phyloP scores from a whole-genome alignment of 2,888 invertebrate species.

The Altica lythri region DNA sequence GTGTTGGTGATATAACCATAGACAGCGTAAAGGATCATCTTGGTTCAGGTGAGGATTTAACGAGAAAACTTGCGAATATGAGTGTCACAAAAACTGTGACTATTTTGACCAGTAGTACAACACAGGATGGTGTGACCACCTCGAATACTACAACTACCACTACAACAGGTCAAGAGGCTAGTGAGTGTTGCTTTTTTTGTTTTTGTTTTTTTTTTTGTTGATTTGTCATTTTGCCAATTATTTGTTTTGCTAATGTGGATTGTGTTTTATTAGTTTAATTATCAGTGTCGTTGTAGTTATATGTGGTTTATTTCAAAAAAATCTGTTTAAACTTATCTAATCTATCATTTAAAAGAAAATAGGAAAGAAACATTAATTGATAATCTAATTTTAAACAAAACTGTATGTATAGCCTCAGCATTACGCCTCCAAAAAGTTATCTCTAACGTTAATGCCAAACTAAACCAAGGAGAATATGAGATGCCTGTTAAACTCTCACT shows the following conservation, averaged over 20 bases:
- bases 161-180: conserved; percentile 57
- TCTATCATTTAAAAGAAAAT: too few species aligned
- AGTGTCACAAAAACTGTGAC: conserved; percentile 68
- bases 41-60: conserved; percentile 54
- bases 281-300: too few species aligned
- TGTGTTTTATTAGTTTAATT: conserved; percentile 3
- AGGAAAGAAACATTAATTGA: too few species aligned
- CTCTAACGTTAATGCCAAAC: too few species aligned
- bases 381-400: too few species aligned
- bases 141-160: conserved; percentile 40
- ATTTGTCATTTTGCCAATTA: conserved; percentile 31
- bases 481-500: too few species aligned
- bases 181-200: conserved; percentile 57
- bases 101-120: conserved; percentile 58
- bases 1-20: conserved; percentile 87
- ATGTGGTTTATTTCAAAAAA: too few species aligned
- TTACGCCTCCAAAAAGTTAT: too few species aligned
- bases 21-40: conserved; percentile 93
- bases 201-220: conserved; percentile 37
- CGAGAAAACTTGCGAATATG: conserved; percentile 50
- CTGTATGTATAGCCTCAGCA: too few species aligned
- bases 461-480: too few species aligned
- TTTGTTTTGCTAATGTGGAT: conserved; percentile 19
- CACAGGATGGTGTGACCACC: conserved; percentile 40
- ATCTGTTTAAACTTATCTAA: too few species aligned